Evolutionary conservation across 2,888 invertebrate species (phyloP).

Genomic region (Chymomyza caudatula): DNA sequence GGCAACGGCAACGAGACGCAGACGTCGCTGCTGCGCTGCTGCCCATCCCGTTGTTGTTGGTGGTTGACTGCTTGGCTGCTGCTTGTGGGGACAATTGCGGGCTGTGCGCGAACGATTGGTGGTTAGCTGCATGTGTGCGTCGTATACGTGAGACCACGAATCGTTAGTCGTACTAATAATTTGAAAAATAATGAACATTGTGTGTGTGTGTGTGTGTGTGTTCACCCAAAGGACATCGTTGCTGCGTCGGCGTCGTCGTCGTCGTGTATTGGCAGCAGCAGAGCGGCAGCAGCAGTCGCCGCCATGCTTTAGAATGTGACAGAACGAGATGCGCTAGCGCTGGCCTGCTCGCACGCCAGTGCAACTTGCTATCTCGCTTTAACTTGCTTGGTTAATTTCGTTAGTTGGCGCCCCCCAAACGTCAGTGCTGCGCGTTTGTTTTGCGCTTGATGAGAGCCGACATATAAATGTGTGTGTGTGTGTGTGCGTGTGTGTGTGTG

Average conservation of each 20-base stretch:
- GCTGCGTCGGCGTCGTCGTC: not conserved
- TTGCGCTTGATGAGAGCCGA: conserved; percentile 23
- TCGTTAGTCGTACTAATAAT: conserved; percentile 75
- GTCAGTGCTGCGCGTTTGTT: conserved; percentile 21
- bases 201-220: conserved; percentile 10
- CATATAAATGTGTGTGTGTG: conserved; percentile 12
- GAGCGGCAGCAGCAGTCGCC: no score
- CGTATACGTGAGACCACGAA: conserved; percentile 64
- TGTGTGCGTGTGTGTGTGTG: conserved; percentile 9
- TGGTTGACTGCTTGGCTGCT: not conserved
- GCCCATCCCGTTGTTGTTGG: not conserved
- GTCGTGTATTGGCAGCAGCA: not conserved
- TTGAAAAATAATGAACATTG: conserved; percentile 71
- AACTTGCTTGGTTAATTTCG: conserved; percentile 71
- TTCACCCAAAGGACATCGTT: not conserved
- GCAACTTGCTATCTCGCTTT: conserved; percentile 67
- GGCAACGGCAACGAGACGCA: conserved; percentile 3
- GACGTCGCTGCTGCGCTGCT: conserved; percentile 13
- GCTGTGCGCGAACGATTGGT: conserved; percentile 68
- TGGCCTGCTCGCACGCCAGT: conserved; percentile 28
- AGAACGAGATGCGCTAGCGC: conserved; percentile 14
- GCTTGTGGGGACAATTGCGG: conserved; percentile 54
- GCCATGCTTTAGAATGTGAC: conserved; percentile 29
- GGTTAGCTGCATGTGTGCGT: conserved; percentile 41
- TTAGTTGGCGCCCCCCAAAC: conserved; percentile 50